Evolutionary conservation across 1,140 invertebrate genomes (phyloP).

Genomic region (Drosophila kurseongensis): DNA sequence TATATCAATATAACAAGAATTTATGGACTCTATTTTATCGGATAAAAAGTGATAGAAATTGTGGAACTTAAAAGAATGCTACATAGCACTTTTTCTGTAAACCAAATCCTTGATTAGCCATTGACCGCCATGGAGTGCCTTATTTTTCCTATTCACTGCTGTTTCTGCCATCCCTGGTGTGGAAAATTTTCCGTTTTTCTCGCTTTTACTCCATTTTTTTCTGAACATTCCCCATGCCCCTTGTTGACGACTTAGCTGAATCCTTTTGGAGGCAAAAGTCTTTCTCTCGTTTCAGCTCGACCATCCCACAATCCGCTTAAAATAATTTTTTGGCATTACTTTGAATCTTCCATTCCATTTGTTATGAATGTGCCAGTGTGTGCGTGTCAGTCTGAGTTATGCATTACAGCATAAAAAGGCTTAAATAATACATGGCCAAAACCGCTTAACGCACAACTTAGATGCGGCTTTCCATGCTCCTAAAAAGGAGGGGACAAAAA

Average conservation of each 20-base stretch:
- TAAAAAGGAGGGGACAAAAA: not conserved
- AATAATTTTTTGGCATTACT: conserved; percentile 80
- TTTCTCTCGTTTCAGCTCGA: conserved; percentile 7
- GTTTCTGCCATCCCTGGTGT: no score
- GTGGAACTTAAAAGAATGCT: no score
- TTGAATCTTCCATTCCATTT: conserved; percentile 42
- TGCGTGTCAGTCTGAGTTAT: conserved; percentile 39
- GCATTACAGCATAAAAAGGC: conserved; percentile 55
- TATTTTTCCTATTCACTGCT: no score
- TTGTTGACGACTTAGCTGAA: not conserved
- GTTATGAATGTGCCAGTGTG: conserved; percentile 7
- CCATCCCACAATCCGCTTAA: conserved; percentile 67
- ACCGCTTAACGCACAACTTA: conserved; percentile 67
- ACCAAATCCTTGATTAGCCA: no score
- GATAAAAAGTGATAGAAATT: no score
- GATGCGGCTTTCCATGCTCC: conserved; percentile 45
- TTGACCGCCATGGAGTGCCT: no score
- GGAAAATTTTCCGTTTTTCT: no score
- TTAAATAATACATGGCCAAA: conserved; percentile 62
- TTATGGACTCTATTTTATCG: no score
- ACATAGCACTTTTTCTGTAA: no score
- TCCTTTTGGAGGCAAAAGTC: conserved; percentile 27
- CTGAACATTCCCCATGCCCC: conserved; percentile 4
- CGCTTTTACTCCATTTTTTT: no score
- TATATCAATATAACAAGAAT: no score